These are phyloP conservation scores for Darevskia mixta DNA, from an alignment of 2,797 vertebrate genomes.

Conservation along the genomic window DNA sequence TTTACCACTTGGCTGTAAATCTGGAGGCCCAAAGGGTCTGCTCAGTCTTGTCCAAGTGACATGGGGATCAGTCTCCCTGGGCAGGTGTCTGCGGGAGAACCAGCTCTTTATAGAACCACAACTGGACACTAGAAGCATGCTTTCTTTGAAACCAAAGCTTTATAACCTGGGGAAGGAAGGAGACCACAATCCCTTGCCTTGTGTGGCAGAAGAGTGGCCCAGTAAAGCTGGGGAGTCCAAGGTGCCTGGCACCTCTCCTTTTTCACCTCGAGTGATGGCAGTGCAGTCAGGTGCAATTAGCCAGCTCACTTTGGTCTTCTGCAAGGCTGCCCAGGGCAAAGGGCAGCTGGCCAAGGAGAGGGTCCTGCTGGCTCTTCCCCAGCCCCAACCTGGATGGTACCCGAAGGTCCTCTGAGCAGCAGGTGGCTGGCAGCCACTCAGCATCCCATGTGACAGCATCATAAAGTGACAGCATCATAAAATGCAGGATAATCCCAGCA, in stretches of 20 bases:
- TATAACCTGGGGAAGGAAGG: no score
- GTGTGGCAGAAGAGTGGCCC: no score
- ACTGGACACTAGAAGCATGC: not conserved
- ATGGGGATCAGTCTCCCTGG: not conserved
- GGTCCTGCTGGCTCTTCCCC: not conserved
- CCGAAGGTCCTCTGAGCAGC: not conserved
- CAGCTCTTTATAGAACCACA: not conserved
- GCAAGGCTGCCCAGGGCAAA: not conserved
- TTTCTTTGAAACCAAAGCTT: no score
- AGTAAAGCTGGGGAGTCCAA: not conserved
- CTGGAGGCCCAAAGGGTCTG: no score
- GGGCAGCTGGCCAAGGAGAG: not conserved
- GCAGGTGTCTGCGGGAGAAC: not conserved
- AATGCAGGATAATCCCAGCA: not conserved
- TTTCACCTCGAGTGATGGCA: not conserved
- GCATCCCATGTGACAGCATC: not conserved
- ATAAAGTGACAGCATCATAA: not conserved
- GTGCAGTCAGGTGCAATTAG: not conserved
- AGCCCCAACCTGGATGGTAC: not conserved
- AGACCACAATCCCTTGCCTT: no score
- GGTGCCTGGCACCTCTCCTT: not conserved
- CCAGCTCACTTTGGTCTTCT: not conserved
- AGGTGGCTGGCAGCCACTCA: not conserved
- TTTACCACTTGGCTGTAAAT: no score
- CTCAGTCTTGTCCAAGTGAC: no score